Conservation (phyloP, 2,888 invertebrate species). For the Trileptium ribeirensis region DNA sequence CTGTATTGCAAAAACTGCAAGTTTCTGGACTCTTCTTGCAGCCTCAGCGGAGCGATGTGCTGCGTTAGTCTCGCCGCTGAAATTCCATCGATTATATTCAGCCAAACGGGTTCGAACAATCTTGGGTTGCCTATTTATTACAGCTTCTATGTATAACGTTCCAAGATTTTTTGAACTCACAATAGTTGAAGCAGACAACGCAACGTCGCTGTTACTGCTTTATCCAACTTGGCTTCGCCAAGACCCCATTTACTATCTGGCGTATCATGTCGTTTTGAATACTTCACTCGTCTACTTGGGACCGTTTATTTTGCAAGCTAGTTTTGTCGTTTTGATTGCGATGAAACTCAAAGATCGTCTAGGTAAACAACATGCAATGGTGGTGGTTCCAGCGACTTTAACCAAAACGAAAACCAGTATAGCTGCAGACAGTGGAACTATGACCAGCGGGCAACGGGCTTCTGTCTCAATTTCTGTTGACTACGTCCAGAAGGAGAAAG, state of each 20-base stretch:
- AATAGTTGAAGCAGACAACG: no score
- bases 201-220: not conserved
- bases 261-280: not conserved
- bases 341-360: not conserved
- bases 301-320: not conserved
- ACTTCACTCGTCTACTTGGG: not conserved
- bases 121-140: not conserved
- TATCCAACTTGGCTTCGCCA: not conserved
- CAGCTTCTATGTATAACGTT: not conserved
- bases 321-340: not conserved
- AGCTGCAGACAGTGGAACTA: no score
- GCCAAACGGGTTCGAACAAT: not conserved
- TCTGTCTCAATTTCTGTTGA: no score
- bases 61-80: not conserved
- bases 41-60: not conserved
- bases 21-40: not conserved
- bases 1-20: not conserved
- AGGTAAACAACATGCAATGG: not conserved
- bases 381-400: no score
- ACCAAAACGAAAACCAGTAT: no score
- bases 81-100: not conserved
- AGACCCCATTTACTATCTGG: not conserved
- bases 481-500: no score
- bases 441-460: no score
- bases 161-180: not conserved